Conservation (phyloP, 2,113 vertebrate genomes). For the Elephas maximus region DNA sequence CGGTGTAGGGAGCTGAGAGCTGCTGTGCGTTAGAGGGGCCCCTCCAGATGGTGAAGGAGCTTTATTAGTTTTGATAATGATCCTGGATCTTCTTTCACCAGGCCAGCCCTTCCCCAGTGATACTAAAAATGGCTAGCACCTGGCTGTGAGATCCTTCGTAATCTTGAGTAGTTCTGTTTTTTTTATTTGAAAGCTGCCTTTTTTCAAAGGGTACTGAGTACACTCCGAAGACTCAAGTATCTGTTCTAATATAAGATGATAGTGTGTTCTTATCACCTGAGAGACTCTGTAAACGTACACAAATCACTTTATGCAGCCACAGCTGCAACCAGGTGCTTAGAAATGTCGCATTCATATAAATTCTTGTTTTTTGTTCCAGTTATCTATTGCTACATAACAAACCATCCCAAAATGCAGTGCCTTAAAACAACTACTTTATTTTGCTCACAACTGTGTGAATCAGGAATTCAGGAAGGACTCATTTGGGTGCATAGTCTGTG, state of each 20-base stretch:
- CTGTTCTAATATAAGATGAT: background rate
- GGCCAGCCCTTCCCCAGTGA: background rate
- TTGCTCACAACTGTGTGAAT: background rate
- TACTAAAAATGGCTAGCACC: background rate
- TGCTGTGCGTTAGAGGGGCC: background rate
- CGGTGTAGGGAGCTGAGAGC: background rate
- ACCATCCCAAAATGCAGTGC: background rate
- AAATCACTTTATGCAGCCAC: background rate
- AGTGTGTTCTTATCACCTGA: background rate
- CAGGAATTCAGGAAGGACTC: background rate
- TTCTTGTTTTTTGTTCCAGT: background rate
- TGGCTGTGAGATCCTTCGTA: conserved; percentile 18
- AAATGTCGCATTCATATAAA: background rate
- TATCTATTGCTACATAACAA: background rate
- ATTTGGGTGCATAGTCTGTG: background rate
- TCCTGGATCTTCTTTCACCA: background rate
- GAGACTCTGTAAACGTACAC: background rate
- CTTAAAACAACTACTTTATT: background rate
- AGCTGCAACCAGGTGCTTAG: background rate
- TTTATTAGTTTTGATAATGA: conserved; percentile 18
- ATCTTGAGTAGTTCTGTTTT: background rate
- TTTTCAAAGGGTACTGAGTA: background rate
- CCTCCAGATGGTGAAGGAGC: background rate
- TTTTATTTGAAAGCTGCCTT: background rate
- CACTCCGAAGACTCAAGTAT: background rate